Percentiles rank a stretch among this genome's conserved stretches.
Evolutionary conservation across 2,113 vertebrate species (phyloP).

Genomic region (Phaethon lepturus): DNA sequence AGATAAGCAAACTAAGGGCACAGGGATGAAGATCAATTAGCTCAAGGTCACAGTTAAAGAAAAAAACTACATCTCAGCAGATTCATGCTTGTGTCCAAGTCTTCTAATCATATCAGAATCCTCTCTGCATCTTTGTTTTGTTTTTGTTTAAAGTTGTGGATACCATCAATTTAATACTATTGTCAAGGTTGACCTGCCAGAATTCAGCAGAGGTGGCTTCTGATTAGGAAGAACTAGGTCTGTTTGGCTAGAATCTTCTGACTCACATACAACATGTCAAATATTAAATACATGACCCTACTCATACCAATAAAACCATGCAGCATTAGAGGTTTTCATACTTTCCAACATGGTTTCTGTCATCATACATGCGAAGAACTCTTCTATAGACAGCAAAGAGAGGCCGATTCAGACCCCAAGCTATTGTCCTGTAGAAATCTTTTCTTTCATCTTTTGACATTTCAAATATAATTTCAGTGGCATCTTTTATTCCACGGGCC

Average conservation of each 20-base stretch:
- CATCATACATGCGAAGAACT: slow-evolving; percentile 98
- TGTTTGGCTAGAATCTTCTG: background rate
- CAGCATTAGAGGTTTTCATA: slow-evolving; percentile 81
- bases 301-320: slow-evolving; percentile 59
- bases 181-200: background rate
- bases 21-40: background rate
- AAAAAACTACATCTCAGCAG: background rate
- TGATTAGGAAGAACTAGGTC: background rate
- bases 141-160: background rate
- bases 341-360: slow-evolving; percentile 99
- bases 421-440: slow-evolving; percentile 98
- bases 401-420: slow-evolving; percentile 93
- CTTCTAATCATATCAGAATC: background rate
- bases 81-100: background rate
- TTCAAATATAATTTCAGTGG: slow-evolving; percentile 98
- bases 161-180: background rate
- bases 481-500: slow-evolving; percentile 94
- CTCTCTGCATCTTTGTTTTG: background rate
- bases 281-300: slow-evolving; percentile 10
- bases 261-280: background rate
- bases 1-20: background rate
- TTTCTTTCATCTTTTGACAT: slow-evolving; percentile 99
- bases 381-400: slow-evolving; percentile 98
- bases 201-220: background rate
- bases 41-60: background rate